Base-by-base conservation (phyloP, 2,888 invertebrate genomes). In the Eristalis tenax region DNA sequence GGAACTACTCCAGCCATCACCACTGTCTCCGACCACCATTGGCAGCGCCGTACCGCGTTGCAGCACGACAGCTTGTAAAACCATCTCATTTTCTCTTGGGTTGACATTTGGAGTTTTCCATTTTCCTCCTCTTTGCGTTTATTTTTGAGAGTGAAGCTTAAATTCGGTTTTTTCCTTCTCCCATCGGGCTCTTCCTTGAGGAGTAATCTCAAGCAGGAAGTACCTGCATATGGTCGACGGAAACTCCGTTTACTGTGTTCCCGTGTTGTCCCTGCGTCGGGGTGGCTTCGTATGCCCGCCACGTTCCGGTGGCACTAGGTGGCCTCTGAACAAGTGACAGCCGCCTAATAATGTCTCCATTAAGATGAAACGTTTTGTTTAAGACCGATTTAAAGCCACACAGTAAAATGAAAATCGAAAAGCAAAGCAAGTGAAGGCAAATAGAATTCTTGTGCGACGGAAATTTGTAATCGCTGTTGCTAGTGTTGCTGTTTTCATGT, bases 51-150 rank as follows among this genome's bases (percentile, higher is more conserved):
- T 35, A 38, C 76, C 71, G 64, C 76, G 83, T 69, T 80, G 76
- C 79, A 79, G 64, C 68, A 83, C 87, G 87, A 83, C 83, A 87
- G 83, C 87, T 83, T 83, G 83, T 87, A 80, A 83, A 80, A 79
- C 80, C 83, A 83, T 87, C 83, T 87, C 76, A 83, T 83, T 87
- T 83, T 87, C 83, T 87, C 64, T 59, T 68, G 66, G 75, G 79
- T 83, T 83, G 87, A 83, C 87, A 87, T 83, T 87, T 83, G 15
- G 79, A 78, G 75, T 87, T 76, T 83, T 86, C 69, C 82, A 82
- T 78, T 85, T 85, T 86, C 64, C 56, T 38, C 22, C 15, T 76
- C 35, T 68, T 77, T 81, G 28, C 65, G 23, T 63, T 32, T 32
- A 32, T 32, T 64, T 69, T 70, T 40, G 35, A 76, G 68, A 63